Conservation (phyloP, 2,797 vertebrate genomes). For the Echiichthys vipera region DNA sequence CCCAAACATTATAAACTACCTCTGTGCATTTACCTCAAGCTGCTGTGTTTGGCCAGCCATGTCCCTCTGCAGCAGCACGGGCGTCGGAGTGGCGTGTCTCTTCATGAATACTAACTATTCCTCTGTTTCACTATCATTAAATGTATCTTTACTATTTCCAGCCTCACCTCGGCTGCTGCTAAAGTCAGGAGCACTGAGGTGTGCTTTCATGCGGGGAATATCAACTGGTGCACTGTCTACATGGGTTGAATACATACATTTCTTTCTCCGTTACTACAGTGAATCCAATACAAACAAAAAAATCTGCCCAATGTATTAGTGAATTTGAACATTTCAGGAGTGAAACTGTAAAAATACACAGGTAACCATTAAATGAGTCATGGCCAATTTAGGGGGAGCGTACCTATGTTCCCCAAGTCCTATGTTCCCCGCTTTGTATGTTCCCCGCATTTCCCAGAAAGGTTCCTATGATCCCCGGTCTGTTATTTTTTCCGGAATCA, state of each 20-base stretch:
- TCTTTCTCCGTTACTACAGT: conserved; percentile 13
- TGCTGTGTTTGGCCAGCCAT: conserved; percentile 79
- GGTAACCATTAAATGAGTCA: not conserved
- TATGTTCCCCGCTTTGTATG: too few relatives aligned
- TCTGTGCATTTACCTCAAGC: conserved; percentile 81
- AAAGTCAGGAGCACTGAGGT: conserved; percentile 61
- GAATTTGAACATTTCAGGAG: not conserved
- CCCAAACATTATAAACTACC: conserved; percentile 87
- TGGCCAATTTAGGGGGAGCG: too few relatives aligned
- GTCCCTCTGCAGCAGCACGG: conserved; percentile 62
- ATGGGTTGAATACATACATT: conserved; percentile 28
- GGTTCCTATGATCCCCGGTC: too few relatives aligned
- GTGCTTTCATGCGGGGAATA: conserved; percentile 70
- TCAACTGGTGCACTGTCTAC: conserved; percentile 47
- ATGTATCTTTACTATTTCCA: conserved; percentile 78
- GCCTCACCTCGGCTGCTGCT: conserved; percentile 65
- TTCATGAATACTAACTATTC: conserved; percentile 83
- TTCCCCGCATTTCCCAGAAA: too few relatives aligned
- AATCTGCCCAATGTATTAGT: not conserved
- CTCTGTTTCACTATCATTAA: conserved; percentile 79
- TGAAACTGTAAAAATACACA: conserved; percentile 4
- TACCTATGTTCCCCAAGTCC: too few relatives aligned
- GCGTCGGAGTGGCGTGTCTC: conserved; percentile 56
- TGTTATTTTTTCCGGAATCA: too few relatives aligned
- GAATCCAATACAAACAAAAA: conserved; percentile 18